phyloP scores from a whole-genome alignment of 2,113 vertebrate genomes.

The Silurus glanis region DNA sequence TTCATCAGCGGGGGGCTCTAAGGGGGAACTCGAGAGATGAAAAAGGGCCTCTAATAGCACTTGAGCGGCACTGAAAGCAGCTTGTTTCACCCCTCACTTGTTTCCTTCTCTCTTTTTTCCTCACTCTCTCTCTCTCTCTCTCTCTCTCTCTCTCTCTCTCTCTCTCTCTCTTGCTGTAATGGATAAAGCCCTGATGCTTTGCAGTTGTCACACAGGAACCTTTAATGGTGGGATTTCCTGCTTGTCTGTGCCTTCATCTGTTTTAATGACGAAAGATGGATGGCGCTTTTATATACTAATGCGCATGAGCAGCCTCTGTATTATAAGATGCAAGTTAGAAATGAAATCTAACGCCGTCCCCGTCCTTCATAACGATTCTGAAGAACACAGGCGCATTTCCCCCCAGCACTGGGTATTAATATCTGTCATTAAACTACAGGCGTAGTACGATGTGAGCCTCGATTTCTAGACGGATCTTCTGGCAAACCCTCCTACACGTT shows the following conservation, averaged over 20 bases:
- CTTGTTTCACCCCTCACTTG: slow-evolving; percentile 12
- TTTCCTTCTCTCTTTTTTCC: slow-evolving; percentile 23
- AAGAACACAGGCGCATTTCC: neutral
- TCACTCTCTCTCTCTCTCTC: slow-evolving; percentile 50
- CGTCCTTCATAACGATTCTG: neutral
- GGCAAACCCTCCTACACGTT: slow-evolving; percentile 3
- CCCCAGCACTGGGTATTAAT: slow-evolving; percentile 14
- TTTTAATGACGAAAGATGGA: slow-evolving; percentile 6
- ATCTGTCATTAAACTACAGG: neutral
- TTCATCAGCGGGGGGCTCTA: slow-evolving; percentile 39
- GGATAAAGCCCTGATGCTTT: slow-evolving; percentile 43
- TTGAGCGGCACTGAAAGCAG: slow-evolving; percentile 44
- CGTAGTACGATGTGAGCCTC: neutral
- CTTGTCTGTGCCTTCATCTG: neutral
- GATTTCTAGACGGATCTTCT: neutral
- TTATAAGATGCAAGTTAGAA: neutral
- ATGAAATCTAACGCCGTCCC: neutral
- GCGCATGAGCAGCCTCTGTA: neutral
- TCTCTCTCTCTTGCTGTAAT: slow-evolving; percentile 33
- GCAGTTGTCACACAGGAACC: slow-evolving; percentile 36
- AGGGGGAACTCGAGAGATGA: slow-evolving; percentile 34
- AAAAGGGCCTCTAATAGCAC: slow-evolving; percentile 22
- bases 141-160: slow-evolving; percentile 27
- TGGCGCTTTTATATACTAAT: neutral
- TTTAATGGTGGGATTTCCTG: slow-evolving; percentile 28